phyloP scores from a whole-genome alignment of 2,797 vertebrate genomes.

The Falco novaeseelandiae region DNA sequence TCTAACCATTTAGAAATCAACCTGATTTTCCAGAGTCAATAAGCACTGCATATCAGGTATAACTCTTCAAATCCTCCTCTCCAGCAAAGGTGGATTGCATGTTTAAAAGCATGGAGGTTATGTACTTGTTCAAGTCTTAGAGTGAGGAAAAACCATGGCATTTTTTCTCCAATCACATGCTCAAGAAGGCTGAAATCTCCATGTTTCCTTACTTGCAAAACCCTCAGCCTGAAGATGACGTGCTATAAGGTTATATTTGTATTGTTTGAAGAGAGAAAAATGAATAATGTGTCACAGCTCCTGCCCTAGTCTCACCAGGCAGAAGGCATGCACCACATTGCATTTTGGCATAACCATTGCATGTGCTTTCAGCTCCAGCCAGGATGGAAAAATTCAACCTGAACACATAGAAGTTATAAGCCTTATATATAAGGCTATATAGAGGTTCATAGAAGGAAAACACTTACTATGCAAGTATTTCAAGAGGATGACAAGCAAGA shows the following conservation, averaged over 20 bases:
- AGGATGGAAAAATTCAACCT: background rate
- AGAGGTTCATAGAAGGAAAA: background rate
- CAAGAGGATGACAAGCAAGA: background rate
- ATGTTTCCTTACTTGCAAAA: background rate
- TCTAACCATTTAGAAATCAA: background rate
- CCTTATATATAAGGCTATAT: background rate
- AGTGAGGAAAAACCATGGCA: background rate
- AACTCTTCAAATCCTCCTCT: background rate
- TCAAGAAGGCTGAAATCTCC: background rate
- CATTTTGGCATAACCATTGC: background rate
- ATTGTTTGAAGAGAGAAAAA: background rate
- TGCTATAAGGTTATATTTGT: background rate
- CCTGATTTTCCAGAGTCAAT: background rate
- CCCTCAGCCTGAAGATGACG: background rate
- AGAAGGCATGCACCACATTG: background rate
- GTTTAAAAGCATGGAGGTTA: background rate
- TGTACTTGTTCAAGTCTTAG: background rate
- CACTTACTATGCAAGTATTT: background rate
- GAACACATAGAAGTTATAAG: background rate
- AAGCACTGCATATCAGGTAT: background rate
- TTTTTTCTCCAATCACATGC: background rate
- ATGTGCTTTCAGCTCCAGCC: background rate
- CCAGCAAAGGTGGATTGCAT: background rate
- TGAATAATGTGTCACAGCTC: background rate
- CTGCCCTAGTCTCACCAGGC: background rate